Base-by-base conservation (phyloP, 2,888 invertebrate genomes). In the Lasioglossum marginatum region DNA sequence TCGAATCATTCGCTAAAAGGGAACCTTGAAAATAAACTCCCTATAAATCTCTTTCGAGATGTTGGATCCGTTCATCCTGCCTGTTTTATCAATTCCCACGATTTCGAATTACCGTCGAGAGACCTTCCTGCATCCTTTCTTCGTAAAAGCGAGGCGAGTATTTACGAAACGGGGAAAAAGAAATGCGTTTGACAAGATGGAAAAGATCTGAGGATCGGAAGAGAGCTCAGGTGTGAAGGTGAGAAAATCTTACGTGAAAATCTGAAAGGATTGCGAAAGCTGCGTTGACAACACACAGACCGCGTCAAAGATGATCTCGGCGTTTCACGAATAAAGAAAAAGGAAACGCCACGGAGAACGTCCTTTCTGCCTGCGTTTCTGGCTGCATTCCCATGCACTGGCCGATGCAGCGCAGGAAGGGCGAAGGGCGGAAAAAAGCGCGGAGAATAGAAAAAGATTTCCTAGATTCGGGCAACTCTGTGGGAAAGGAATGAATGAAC, bases 391-490 rank as follows among this genome's bases (percentile, higher is more conserved):
- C 91, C 92, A 92, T 92, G 89, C 89, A 81, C 81, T 76, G 80
- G 70, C 72, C 72, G 79, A 76, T 27, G 5, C 10, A 37, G 34
- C 76, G 79, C 77, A 82, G 83, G 88, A 87, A 88, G 85, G 79
- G 74, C 73, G 40, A 76, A 81, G 77, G 76, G 80, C n/a, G 68
- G 85, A 85, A 90, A 91, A 92, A 92, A 92, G 93, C 90, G 92
- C 81, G 86, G 85, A 93, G 92, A 92, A 93, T 92, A 92, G 92
- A 93, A 93, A 89, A 93, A 92, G 92, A 89, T 93, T 94, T 94
- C 92, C 93, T 92, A 91, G 89, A 93, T 94, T 94, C 91, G 89
- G 92, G 90, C 92, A 91, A 93, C 85, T 92, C 92, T 94, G 94
- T 94, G 94, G 94, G 94, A 94, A 94, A 92, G 87, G 88, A 92